Evolutionary conservation across 2,888 invertebrate genomes (phyloP).

Genomic region (Thereva unica): DNA sequence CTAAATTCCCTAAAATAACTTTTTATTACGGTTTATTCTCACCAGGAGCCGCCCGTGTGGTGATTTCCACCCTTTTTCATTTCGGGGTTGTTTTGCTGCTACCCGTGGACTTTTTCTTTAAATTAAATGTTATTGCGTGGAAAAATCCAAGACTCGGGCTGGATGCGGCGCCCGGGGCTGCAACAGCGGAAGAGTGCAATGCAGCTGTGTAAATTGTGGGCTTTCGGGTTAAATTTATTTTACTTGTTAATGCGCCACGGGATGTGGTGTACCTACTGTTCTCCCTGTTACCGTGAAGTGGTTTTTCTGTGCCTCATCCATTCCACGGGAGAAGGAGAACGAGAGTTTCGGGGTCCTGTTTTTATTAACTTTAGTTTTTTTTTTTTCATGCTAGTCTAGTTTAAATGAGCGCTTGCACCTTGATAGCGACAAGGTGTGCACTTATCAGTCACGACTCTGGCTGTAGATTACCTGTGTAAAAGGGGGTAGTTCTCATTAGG

Average conservation of each 20-base stretch:
- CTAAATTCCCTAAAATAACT: conserved; percentile 39
- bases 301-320: conserved; percentile 28
- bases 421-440: too few species aligned
- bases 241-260: conserved; percentile 37
- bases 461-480: too few species aligned
- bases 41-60: conserved; percentile 26
- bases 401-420: too few species aligned
- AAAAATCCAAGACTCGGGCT: conserved; percentile 37
- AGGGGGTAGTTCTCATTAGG: too few species aligned
- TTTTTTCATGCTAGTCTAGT: too few species aligned
- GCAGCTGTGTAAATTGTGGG: conserved; percentile 40
- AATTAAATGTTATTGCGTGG: conserved; percentile 40
- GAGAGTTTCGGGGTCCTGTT: conserved; percentile 14
- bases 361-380: too few species aligned
- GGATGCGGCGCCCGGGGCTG: conserved; percentile 28
- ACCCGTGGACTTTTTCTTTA: conserved; percentile 28
- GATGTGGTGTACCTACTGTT: conserved; percentile 32
- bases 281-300: conserved; percentile 22
- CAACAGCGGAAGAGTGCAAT: conserved; percentile 32
- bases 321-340: neutral
- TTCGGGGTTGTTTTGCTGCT: conserved; percentile 4
- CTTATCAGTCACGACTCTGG: too few species aligned
- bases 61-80: conserved; percentile 20
- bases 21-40: conserved; percentile 39
- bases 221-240: conserved; percentile 38